Conservation (phyloP, 37 sponge, comb jelly and placozoan species). For the Mnemiopsis leidyi region DNA sequence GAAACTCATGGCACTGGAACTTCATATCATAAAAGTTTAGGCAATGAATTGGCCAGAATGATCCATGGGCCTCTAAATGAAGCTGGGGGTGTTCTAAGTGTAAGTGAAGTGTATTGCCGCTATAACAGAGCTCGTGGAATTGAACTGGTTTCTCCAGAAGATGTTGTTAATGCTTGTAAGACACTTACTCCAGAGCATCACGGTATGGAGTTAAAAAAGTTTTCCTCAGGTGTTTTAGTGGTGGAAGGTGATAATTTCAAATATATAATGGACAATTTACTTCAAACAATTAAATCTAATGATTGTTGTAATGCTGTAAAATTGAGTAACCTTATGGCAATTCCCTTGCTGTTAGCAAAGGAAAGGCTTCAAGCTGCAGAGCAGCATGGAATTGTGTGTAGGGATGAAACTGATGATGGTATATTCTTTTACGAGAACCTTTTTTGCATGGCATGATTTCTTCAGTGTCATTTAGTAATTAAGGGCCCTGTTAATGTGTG, state of each 20-base stretch:
- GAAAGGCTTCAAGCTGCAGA: conserved; percentile 71
- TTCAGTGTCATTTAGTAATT: neutral
- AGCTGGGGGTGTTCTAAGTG: conserved; percentile 84
- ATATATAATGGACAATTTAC: conserved; percentile 10
- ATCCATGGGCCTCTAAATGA: conserved; percentile 68
- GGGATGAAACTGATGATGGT: conserved; percentile 95
- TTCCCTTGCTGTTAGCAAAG: conserved; percentile 45
- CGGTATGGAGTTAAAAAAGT: conserved; percentile 50
- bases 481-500: too few relatives aligned
- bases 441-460: conserved; percentile 66
- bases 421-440: conserved; percentile 87
- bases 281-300: conserved; percentile 1
- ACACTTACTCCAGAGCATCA: conserved; percentile 36
- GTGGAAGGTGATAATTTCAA: conserved; percentile 66
- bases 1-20: conserved; percentile 90
- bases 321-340: conserved; percentile 22
- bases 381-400: conserved; percentile 76
- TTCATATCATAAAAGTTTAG: conserved; percentile 85
- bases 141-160: conserved; percentile 97
- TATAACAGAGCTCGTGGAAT: conserved; percentile 96
- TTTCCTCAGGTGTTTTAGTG: conserved; percentile 58
- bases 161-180: conserved; percentile 86
- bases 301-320: neutral
- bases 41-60: conserved; percentile 78
- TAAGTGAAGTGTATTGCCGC: conserved; percentile 94